phyloP scores from a whole-genome alignment of 2,888 invertebrate species.

The Tetranychus truncatus region DNA sequence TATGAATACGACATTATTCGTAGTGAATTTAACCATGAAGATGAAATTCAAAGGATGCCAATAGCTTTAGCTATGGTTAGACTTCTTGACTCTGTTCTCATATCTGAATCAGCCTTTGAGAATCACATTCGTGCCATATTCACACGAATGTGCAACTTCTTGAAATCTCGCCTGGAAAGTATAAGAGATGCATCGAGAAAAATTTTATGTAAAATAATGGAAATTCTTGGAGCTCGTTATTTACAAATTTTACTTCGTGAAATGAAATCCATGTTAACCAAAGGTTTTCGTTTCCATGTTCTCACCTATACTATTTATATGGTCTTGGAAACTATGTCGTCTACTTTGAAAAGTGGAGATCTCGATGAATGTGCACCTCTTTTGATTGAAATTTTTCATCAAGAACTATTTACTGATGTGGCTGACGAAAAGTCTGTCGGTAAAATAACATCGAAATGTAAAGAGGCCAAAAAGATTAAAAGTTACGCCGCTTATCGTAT shows the following conservation, averaged over 20 bases:
- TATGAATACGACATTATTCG: constrained; percentile 41
- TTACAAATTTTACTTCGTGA: constrained; percentile 58
- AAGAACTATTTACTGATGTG: constrained; percentile 64
- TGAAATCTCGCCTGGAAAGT: constrained; percentile 69
- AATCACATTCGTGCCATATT: constrained; percentile 61
- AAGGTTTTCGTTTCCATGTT: constrained; percentile 85
- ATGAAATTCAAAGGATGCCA: constrained; percentile 72
- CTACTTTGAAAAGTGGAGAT: constrained; percentile 51
- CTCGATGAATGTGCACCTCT: constrained; percentile 57
- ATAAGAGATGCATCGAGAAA: constrained; percentile 66
- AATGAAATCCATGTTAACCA: constrained; percentile 55
- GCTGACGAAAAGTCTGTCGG: constrained; percentile 81
- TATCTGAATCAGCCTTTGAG: constrained; percentile 44
- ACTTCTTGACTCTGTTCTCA: constrained; percentile 63
- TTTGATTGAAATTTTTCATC: constrained; percentile 45
- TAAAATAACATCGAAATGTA: constrained; percentile 52
- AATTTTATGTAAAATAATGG: constrained; percentile 77
- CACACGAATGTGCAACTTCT: constrained; percentile 57
- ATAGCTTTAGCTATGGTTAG: constrained; percentile 82
- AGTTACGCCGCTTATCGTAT: constrained; percentile 68
- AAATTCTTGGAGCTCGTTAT: constrained; percentile 61
- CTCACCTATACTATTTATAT: constrained; percentile 70
- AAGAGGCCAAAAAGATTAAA: constrained; percentile 46
- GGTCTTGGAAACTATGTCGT: constrained; percentile 52
- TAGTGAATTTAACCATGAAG: constrained; percentile 36